Evolutionary conservation across 2,888 invertebrate genomes (phyloP), one percentile per base, ranked within the genome.

Genomic region (Tipula vernalis): DNA sequence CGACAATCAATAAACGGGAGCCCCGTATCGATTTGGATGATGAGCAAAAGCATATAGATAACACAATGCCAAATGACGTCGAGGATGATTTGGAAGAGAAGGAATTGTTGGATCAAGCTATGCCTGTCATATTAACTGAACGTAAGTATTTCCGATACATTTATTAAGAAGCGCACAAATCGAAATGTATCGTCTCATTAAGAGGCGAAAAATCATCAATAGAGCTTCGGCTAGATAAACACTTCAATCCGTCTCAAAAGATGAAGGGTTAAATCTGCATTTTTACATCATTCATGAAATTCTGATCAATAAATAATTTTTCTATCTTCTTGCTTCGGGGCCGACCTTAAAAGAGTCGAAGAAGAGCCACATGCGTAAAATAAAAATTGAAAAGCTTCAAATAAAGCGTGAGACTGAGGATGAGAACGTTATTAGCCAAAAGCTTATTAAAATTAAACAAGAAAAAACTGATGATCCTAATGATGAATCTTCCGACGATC

Each of bases 101-200:
- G 87, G 90, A 90, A 89, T 89, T 89, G 89, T 90, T 90, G 86
- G 88, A 90, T 88, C 89, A 89, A 86, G 89, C 89, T 86, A 89
- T 89, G 87, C 91, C 91, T 42, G 89, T 91, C 86, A 89, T 90
- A 88, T 88, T 91, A 13, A 89, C 87, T 87, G 90, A 91, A 89
- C 90, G 91, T 91, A 87, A 88, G 89, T 88, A 0, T 18, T 86
- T 44, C 44, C 13, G 15, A n/a, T 36, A 41, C 10, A 8, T 41
- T 57, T 57, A 57, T 57, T 71, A 4, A 1, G 5, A 4, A 1
- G 5, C 8, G 5, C 8, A n/a, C n/a, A 51, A 51, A 51, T 51
- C 51, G 51, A 15, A 51, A 15, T 51, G 51, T 28, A 28, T 28
- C 28, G 28, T 51, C 51, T 51, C 15, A 6, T 5, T 15, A 51